Base-by-base conservation (phyloP, 2,797 vertebrate genomes). In the Apogon hyalosoma region DNA sequence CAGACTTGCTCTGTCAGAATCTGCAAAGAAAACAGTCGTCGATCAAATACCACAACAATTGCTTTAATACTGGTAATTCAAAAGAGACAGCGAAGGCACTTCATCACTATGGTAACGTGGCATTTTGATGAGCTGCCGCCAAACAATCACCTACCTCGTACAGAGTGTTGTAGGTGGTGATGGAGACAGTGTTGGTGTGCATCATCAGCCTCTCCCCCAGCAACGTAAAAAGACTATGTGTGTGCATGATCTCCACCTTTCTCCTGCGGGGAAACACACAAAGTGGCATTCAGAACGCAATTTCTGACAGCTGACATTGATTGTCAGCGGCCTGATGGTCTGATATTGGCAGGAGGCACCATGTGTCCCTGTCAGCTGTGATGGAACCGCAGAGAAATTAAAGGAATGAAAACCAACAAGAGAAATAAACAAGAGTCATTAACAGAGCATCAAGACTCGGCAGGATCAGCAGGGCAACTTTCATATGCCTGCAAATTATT, bases 171-270 rank as follows among this genome's bases (percentile, higher is more conserved):
- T 99, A 99, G 38, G 98, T 99, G 83, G 98, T 99, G 84, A 99
- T 92, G 0, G 98, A 97, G 84, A 99, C 96, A 0, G 98, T 99
- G 90, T 96, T 98, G 78, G 98, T 99, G 90, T 99, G 97, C 87
- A 98, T 94, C 98, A 99, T 98, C 89, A 99, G 91, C 54, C 98
- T 93, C 83, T 99, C 97, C 64, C 98, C 98, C 60, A 99, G 95
- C 68, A 99, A 93, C 2, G 98, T 99, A 92, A 99, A 99, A 66
- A 99, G 95, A 81, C 98, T 99, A 90, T 99, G 97, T 47, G 98
- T 99, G 83, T 99, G 97, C 98, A 99, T 99, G 86, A 99, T 99
- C 93, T 99, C 98, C 79, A 99, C 98, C 92, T 99, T 99, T 82
- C 98, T 92, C 87, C 98, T 99, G 83, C 6, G 68, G 39, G 4